Conservation (phyloP, 2,888 invertebrate species). For the Diaprepes abbreviatus region DNA sequence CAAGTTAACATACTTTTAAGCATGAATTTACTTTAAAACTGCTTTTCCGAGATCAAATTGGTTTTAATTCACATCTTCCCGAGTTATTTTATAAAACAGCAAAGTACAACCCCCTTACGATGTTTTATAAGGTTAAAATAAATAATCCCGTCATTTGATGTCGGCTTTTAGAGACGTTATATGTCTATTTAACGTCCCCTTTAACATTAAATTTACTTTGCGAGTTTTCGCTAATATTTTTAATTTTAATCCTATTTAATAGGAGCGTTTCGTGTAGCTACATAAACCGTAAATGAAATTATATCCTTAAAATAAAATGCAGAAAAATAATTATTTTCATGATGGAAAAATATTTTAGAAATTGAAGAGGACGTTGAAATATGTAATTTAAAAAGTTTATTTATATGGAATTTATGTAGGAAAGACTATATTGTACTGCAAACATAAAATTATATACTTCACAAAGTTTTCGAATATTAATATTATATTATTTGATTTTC, state of each 20-base stretch:
- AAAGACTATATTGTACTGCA: too few species aligned
- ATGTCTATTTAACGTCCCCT: slow-evolving; percentile 54
- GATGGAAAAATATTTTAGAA: not conserved
- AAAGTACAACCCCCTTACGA: slow-evolving; percentile 61
- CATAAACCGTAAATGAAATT: slow-evolving; percentile 20
- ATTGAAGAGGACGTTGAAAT: not conserved
- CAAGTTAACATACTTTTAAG: slow-evolving; percentile 45
- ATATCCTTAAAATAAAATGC: slow-evolving; percentile 9
- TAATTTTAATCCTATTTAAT: slow-evolving; percentile 35
- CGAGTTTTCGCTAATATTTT: slow-evolving; percentile 35
- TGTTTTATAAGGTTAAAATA: slow-evolving; percentile 63
- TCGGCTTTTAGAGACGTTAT: slow-evolving; percentile 59
- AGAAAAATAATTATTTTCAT: slow-evolving; percentile 1
- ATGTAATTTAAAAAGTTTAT: too few species aligned
- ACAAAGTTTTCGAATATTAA: too few species aligned
- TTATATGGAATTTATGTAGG: too few species aligned
- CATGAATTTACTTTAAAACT: slow-evolving; percentile 49
- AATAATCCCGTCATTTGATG: slow-evolving; percentile 62
- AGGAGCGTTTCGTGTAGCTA: slow-evolving; percentile 12
- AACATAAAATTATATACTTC: too few species aligned
- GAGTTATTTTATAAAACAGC: slow-evolving; percentile 62
- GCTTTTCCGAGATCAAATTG: slow-evolving; percentile 65
- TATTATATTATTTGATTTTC: too few species aligned
- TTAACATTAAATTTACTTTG: slow-evolving; percentile 53
- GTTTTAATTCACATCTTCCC: slow-evolving; percentile 65